Evolutionary conservation across 2,797 vertebrate species (phyloP).

Genomic region (Mormyrops attenuatus): DNA sequence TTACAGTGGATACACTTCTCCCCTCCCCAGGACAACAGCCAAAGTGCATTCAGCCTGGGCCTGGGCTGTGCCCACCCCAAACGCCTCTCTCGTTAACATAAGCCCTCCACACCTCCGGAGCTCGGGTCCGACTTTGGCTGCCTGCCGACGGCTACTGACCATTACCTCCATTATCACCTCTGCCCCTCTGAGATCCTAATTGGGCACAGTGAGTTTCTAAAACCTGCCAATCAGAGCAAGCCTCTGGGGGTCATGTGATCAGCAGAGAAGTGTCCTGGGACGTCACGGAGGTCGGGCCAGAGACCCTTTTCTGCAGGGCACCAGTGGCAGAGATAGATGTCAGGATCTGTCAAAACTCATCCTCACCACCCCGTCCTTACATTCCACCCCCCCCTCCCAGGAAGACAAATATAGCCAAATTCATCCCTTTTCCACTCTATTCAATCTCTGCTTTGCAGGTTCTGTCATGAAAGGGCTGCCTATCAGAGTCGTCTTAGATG

Average conservation of each 20-base stretch:
- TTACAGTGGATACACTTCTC: neutral
- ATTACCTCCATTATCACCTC: neutral
- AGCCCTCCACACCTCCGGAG: neutral
- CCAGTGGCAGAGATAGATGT: neutral
- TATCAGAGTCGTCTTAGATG: conserved; percentile 23
- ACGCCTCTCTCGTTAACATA: neutral
- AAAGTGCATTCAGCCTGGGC: neutral
- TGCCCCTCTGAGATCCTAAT: neutral
- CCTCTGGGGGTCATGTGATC: neutral
- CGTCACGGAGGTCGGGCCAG: neutral
- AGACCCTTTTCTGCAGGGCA: neutral
- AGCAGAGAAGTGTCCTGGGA: neutral
- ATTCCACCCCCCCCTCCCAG: conserved; percentile 26
- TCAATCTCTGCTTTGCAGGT: conserved; percentile 22
- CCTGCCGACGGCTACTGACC: conserved; percentile 7
- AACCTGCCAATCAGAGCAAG: neutral
- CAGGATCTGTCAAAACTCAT: conserved; percentile 29
- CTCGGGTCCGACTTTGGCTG: neutral
- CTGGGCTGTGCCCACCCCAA: neutral
- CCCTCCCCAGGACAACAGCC: conserved; percentile 5
- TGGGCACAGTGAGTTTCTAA: neutral
- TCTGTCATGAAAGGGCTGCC: conserved; percentile 34
- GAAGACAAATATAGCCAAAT: conserved; percentile 45
- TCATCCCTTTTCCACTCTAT: conserved; percentile 27
- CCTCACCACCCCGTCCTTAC: conserved; percentile 32